These are phyloP conservation scores for Chelonus formosanus DNA, from an alignment of 2,888 invertebrate genomes.

Conservation along the genomic window DNA sequence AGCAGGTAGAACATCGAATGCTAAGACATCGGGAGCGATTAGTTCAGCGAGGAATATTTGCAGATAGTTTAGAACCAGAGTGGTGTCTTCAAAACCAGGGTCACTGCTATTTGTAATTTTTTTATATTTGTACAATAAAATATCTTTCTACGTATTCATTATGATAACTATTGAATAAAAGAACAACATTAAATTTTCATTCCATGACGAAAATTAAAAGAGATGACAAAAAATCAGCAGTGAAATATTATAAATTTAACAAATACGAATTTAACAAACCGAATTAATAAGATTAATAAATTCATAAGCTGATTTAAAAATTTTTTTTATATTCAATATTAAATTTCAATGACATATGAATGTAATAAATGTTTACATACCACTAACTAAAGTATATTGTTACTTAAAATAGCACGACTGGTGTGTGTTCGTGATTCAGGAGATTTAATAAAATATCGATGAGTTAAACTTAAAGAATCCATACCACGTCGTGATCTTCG, in stretches of 20 bases:
- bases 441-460: conserved; percentile 37
- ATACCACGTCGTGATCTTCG: conserved; percentile 46
- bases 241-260: too few relatives aligned
- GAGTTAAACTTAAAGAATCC: conserved; percentile 40
- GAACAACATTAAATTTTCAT: too few relatives aligned
- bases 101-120: conserved; percentile 66
- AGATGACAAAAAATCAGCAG: too few relatives aligned
- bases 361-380: background rate
- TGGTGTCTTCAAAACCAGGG: conserved; percentile 88
- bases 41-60: conserved; percentile 73
- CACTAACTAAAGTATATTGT: background rate
- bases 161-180: background rate
- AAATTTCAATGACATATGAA: background rate
- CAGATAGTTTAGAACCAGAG: conserved; percentile 82
- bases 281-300: too few relatives aligned
- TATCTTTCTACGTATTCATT: background rate
- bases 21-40: conserved; percentile 78
- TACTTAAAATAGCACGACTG: conserved; percentile 31
- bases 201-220: too few relatives aligned
- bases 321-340: too few relatives aligned
- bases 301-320: too few relatives aligned
- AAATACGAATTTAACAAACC: too few relatives aligned
- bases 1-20: conserved; percentile 76
- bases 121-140: background rate
- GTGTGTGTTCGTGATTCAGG: conserved; percentile 11